Evolutionary conservation across 2,888 invertebrate genomes (phyloP), one percentile per base, ranked within the genome.

Genomic region (Cataglyphis livida): DNA sequence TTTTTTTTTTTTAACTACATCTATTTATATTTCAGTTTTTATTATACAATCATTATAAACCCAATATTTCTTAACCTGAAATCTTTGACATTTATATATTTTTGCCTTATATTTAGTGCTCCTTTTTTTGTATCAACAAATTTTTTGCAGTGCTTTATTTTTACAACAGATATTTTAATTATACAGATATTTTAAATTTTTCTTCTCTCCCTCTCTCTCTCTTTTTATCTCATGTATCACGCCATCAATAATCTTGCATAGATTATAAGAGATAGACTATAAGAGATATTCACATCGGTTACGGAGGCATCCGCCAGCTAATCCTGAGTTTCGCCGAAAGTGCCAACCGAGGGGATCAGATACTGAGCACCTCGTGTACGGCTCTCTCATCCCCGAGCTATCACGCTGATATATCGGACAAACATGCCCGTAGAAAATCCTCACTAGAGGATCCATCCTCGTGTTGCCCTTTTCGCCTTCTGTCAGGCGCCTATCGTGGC

Each of bases 401-500:
- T 85, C 88, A 73, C 73, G 3, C 83, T 82, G 85, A 79, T 88
- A 85, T 84, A 89, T 89, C 88, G 84, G 65, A 82, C 81, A 75
- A 82, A 87, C 85, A 84, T 83, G 71, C 83, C 84, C 83, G 78
- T 85, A 85, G 90, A 87, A 90, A 90, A 90, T 90, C 85, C 87
- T 86, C 84, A 70, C 64, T 59, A 64, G 73, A 83, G 88, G 81
- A 85, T 85, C 82, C 86, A 86, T 87, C 85, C 84, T 85, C 73
- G 65, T 83, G 85, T 81, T 87, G 83, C 85, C 73, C 78, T 83
- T 84, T 75, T 86, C 81, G 61, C 78, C 71, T 85, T 62, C 90
- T 85, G 88, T 89, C 90, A 87, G 87, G 84, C 88, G 86, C 81
- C 88, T 84, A 91, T 90, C 89, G 86, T 86, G 81, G 73, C 68